Percentiles rank a stretch among this genome's conserved stretches.
These are phyloP conservation scores for Apis florea DNA, from an alignment of 1,140 invertebrate genomes.

Conservation along the genomic window DNA sequence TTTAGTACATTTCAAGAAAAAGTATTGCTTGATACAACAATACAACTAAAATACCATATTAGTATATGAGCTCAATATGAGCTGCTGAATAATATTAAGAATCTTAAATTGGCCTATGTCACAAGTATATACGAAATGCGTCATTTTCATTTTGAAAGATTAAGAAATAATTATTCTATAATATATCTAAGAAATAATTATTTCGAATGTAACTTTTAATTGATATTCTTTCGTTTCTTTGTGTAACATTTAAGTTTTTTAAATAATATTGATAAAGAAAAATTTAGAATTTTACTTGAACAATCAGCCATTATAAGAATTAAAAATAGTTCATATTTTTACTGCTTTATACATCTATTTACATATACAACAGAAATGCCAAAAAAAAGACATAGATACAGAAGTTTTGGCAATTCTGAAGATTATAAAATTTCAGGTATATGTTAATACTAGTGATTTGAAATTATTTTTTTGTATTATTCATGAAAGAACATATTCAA, in stretches of 20 bases:
- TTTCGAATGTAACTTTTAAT: conserved; percentile 22
- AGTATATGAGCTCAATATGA: conserved; percentile 74
- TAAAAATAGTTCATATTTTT: conserved; percentile 65
- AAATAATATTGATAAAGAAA: not conserved
- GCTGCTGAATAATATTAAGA: conserved; percentile 69
- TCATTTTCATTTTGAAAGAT: conserved; percentile 25
- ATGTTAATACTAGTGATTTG: conserved; percentile 74
- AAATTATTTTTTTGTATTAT: conserved; percentile 57
- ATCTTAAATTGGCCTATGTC: conserved; percentile 71
- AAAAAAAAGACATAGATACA: conserved; percentile 30
- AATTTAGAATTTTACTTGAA: conserved; percentile 3
- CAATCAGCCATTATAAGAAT: conserved; percentile 54
- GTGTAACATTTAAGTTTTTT: not conserved
- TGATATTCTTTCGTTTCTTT: not conserved
- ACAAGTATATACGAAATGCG: conserved; percentile 68
- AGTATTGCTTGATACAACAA: conserved; percentile 65
- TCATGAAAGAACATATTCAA: conserved; percentile 74
- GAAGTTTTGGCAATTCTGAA: conserved; percentile 55
- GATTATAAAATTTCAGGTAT: conserved; percentile 65
- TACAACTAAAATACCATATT: conserved; percentile 74
- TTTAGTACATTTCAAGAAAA: not conserved
- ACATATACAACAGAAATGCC: conserved; percentile 49
- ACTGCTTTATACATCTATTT: conserved; percentile 53
- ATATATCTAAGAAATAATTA: conserved; percentile 8
- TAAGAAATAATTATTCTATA: conserved; percentile 18